A percentile compares a stretch with the other conserved stretches of the same genome.
phyloP scores from a whole-genome alignment of 2,113 vertebrate species.

The Calidris pygmaea region DNA sequence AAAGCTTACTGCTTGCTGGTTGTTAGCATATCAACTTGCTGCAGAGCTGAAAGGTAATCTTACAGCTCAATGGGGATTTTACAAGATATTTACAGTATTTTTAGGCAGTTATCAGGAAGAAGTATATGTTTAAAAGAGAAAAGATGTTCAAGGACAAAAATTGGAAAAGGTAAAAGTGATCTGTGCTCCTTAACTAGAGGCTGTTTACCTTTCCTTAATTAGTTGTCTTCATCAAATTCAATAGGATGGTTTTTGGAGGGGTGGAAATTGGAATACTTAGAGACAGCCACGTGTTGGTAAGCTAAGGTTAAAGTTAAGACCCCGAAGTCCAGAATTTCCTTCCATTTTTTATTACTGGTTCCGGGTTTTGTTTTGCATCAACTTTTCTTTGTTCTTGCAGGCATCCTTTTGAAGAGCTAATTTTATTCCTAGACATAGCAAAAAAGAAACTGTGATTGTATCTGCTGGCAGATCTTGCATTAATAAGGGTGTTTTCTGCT shows the following conservation, averaged over 20 bases:
- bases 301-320: background rate
- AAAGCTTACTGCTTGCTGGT: slow-evolving; percentile 36
- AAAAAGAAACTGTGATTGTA: background rate
- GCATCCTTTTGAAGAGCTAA: background rate
- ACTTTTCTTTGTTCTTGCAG: background rate
- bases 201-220: background rate
- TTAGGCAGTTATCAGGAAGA: slow-evolving; percentile 34
- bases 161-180: background rate
- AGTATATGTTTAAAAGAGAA: background rate
- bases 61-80: slow-evolving; percentile 55
- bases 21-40: slow-evolving; percentile 64
- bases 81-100: slow-evolving; percentile 47
- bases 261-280: background rate
- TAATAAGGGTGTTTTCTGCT: background rate
- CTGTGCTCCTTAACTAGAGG: background rate
- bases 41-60: slow-evolving; percentile 65
- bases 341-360: background rate
- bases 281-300: background rate
- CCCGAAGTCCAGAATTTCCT: background rate
- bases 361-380: background rate
- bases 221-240: background rate
- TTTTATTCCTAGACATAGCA: background rate
- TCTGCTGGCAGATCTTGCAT: background rate
- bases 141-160: background rate
- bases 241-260: background rate